phyloP scores from a whole-genome alignment of 2,888 invertebrate genomes.

The Isotomurus palustris region DNA sequence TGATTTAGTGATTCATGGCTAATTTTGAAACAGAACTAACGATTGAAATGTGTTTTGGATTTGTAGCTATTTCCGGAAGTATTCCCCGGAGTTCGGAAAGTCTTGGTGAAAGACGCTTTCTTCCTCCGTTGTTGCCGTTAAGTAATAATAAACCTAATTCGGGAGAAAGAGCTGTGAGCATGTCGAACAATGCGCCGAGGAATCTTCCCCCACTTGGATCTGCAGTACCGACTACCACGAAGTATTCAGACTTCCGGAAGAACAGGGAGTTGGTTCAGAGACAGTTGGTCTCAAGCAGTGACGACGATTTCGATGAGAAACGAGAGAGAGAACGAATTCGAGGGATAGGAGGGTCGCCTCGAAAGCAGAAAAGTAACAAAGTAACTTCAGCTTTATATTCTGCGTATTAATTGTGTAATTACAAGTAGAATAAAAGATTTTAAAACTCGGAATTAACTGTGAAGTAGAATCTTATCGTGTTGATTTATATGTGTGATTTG shows the following conservation, averaged over 20 bases:
- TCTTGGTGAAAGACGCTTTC: not conserved
- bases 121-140: not conserved
- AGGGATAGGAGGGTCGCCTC: not conserved
- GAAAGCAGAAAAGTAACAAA: not conserved
- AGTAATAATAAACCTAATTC: constrained; percentile 7
- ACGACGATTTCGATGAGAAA: constrained; percentile 34
- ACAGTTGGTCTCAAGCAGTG: constrained; percentile 17
- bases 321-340: constrained; percentile 5
- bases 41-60: too few species aligned
- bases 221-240: constrained; percentile 37
- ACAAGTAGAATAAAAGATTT: too few species aligned
- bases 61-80: constrained; percentile 34
- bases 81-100: not conserved
- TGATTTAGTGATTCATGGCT: too few species aligned
- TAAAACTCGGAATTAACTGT: too few species aligned
- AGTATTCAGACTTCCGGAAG: constrained; percentile 40
- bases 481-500: too few species aligned
- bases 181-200: not conserved
- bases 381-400: too few species aligned
- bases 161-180: constrained; percentile 20
- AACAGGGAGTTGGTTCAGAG: not conserved
- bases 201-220: constrained; percentile 30
- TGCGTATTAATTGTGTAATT: too few species aligned
- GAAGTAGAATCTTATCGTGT: too few species aligned
- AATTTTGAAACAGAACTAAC: not conserved